These are phyloP conservation scores for Meteorus sp. DNA, from an alignment of 1,140 invertebrate species.

Conservation along the genomic window DNA sequence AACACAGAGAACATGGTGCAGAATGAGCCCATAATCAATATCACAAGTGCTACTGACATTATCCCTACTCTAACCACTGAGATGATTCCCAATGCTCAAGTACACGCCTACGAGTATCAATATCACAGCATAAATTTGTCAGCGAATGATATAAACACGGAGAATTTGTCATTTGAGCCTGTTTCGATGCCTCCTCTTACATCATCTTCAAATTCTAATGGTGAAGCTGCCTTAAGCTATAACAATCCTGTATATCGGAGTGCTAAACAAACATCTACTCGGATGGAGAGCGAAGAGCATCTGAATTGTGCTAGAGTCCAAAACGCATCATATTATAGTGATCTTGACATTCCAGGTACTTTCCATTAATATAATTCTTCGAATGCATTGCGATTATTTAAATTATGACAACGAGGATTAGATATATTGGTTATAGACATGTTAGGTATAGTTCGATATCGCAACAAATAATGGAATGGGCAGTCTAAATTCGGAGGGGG, in stretches of 20 bases:
- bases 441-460: too few species aligned
- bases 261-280: slow-evolving; percentile 64
- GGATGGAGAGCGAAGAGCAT: too few species aligned
- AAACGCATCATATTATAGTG: slow-evolving; percentile 50
- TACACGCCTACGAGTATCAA: neutral
- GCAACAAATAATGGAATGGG: too few species aligned
- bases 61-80: slow-evolving; percentile 6
- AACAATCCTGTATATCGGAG: slow-evolving; percentile 75
- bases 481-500: too few species aligned
- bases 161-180: slow-evolving; percentile 56
- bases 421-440: too few species aligned
- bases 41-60: slow-evolving; percentile 27
- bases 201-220: slow-evolving; percentile 45
- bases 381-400: too few species aligned
- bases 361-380: too few species aligned
- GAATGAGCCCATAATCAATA: too few species aligned
- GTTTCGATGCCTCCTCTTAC: slow-evolving; percentile 63
- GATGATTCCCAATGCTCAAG: neutral
- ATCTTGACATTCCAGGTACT: slow-evolving; percentile 56
- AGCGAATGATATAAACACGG: slow-evolving; percentile 45
- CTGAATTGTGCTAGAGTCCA: slow-evolving; percentile 38
- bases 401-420: too few species aligned
- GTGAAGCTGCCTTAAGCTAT: slow-evolving; percentile 65
- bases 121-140: slow-evolving; percentile 14
- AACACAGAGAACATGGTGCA: slow-evolving; percentile 39